Evolutionary conservation across 2,888 invertebrate genomes (phyloP).

Genomic region (Drosophila kambysellisi): DNA sequence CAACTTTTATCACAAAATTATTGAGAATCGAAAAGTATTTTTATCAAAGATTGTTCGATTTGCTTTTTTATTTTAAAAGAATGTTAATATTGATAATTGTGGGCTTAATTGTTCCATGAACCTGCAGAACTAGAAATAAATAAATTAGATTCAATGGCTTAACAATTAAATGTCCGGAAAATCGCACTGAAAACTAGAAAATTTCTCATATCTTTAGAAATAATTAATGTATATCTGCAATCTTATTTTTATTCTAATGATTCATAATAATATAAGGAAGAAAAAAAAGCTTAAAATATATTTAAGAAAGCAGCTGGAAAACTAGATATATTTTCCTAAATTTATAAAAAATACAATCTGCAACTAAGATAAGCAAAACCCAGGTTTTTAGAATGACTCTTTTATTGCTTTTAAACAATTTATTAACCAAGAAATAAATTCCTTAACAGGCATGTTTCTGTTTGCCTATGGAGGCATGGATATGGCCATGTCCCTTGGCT

Average conservation of each 20-base stretch:
- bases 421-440: not conserved
- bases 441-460: slow-evolving; percentile 51
- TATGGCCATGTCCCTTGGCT: slow-evolving; percentile 72
- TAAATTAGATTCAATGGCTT: not conserved
- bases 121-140: too few relatives aligned
- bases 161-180: not conserved
- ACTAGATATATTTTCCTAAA: not conserved
- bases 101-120: too few relatives aligned
- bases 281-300: not conserved
- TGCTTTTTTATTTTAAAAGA: not conserved
- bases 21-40: not conserved
- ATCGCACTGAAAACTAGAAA: not conserved
- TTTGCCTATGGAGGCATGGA: slow-evolving; percentile 74
- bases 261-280: not conserved
- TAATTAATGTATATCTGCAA: not conserved
- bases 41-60: not conserved
- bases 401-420: not conserved
- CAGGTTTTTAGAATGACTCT: too few relatives aligned
- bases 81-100: not conserved
- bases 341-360: too few relatives aligned
- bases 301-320: not conserved
- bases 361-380: too few relatives aligned
- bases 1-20: not conserved
- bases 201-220: not conserved
- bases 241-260: not conserved